Evolutionary conservation across 2,888 invertebrate genomes (phyloP), one percentile per base, ranked within the genome.

Genomic region (Caenorhabditis japonica): DNA sequence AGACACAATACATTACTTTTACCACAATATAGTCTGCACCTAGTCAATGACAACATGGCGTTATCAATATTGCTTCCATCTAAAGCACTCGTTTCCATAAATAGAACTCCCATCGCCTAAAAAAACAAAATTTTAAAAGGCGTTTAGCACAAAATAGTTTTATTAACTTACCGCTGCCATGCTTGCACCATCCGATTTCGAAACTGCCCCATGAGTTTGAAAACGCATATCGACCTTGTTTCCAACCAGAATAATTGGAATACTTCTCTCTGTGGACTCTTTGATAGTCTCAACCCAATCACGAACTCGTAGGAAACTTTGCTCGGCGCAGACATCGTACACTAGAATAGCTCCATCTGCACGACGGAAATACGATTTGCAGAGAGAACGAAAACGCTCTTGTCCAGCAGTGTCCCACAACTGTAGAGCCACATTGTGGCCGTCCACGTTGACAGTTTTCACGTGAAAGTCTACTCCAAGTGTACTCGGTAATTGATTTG

Each of bases 381-480:
- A 91, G 53, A 91, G 89, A 72, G 91, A 90, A 15, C 91, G 89
- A 86, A 91, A 91, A 89, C 90, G 88, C 83, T 90, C 90, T 81
- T 90, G 90, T 3, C 91, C 91, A 21, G 91, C 91, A 2, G 91
- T 91, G 80, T 91, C 91, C 91, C 91, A 91, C 7, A 90, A 81
- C 66, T 90, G 90, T 2, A 90, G 83, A 19, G 90, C 89, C 4
- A 90, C 88, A 66, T 89, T 89, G 75, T 88, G 87, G 30, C 88
- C 89, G 76, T 91, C 91, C 17, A 91, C 88, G 27, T 90, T 89
- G 8, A 91, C 87, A 1, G 90, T 90, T 77, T 91, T 89, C 53
- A 91, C 90, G 79, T 91, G 90, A 68, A 91, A 91, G 81, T 91
- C 91, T 4, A 91, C 90, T 25, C 90, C 91, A 60, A 91, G 86